These are phyloP conservation scores for Gryllus longicercus DNA, from an alignment of 2,888 invertebrate genomes.

Conservation along the genomic window DNA sequence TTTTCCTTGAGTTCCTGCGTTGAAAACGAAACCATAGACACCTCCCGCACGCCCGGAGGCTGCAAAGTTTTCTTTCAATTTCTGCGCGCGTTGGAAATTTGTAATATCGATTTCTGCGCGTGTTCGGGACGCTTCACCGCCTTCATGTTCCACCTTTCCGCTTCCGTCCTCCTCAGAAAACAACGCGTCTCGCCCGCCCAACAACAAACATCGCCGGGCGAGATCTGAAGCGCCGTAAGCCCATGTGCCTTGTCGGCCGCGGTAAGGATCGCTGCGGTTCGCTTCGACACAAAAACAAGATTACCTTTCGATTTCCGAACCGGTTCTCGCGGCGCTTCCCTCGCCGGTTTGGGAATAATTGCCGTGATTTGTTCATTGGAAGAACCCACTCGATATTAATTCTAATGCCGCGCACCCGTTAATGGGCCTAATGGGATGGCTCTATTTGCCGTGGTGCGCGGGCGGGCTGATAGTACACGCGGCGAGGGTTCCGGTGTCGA, in stretches of 20 bases:
- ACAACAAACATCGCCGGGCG: neutral
- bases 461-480: neutral
- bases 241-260: neutral
- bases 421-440: neutral
- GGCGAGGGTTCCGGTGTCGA: too few relatives aligned
- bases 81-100: too few relatives aligned
- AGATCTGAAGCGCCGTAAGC: neutral
- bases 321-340: neutral
- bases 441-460: neutral
- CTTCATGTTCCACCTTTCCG: too few relatives aligned
- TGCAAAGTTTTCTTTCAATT: too few relatives aligned
- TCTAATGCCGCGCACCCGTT: neutral
- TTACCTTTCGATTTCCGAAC: neutral
- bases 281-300: neutral
- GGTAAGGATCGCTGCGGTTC: neutral
- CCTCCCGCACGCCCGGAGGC: too few relatives aligned
- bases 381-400: neutral
- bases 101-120: too few relatives aligned
- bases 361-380: neutral
- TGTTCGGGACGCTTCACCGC: too few relatives aligned
- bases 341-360: conserved; percentile 6
- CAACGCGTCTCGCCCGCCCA: too few relatives aligned
- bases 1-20: too few relatives aligned
- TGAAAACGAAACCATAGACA: too few relatives aligned
- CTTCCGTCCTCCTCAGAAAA: too few relatives aligned